Conservation (phyloP, 2,113 vertebrate species). For the Beaufortia kweichowensis region DNA sequence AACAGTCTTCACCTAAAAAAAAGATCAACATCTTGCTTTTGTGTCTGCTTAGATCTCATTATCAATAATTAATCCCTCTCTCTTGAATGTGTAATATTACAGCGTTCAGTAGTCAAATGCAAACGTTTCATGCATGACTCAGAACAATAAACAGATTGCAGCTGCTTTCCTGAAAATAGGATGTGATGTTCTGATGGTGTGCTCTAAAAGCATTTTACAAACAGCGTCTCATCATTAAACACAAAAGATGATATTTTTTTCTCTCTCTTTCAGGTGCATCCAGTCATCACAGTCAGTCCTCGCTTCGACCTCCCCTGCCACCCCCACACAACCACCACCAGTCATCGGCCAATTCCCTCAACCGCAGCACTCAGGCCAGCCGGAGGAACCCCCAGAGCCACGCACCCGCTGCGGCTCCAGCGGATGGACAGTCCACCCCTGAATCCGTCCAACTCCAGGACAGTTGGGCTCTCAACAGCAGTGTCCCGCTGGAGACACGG, state of each 20-base stretch:
- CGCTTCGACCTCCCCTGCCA: slow-evolving; percentile 78
- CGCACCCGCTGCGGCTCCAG: slow-evolving; percentile 70
- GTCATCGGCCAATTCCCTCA: slow-evolving; percentile 87
- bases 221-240: neutral
- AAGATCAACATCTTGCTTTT: slow-evolving; percentile 22
- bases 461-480: slow-evolving; percentile 92
- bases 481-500: slow-evolving; percentile 87
- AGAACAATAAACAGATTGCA: slow-evolving; percentile 2
- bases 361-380: slow-evolving; percentile 82
- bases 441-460: slow-evolving; percentile 90
- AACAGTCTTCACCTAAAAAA: neutral
- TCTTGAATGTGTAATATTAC: slow-evolving; percentile 4
- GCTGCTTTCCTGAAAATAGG: neutral
- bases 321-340: slow-evolving; percentile 87
- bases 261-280: slow-evolving; percentile 75
- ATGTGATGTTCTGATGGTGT: neutral
- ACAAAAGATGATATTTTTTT: neutral
- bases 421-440: slow-evolving; percentile 84
- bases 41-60: slow-evolving; percentile 37
- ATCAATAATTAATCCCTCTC: slow-evolving; percentile 25
- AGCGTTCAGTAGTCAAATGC: neutral
- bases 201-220: slow-evolving; percentile 1
- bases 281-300: slow-evolving; percentile 86
- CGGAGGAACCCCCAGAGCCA: slow-evolving; percentile 83
- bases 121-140: neutral